Base-by-base conservation (phyloP, 2,113 vertebrate species). In the Hippolais icterina region DNA sequence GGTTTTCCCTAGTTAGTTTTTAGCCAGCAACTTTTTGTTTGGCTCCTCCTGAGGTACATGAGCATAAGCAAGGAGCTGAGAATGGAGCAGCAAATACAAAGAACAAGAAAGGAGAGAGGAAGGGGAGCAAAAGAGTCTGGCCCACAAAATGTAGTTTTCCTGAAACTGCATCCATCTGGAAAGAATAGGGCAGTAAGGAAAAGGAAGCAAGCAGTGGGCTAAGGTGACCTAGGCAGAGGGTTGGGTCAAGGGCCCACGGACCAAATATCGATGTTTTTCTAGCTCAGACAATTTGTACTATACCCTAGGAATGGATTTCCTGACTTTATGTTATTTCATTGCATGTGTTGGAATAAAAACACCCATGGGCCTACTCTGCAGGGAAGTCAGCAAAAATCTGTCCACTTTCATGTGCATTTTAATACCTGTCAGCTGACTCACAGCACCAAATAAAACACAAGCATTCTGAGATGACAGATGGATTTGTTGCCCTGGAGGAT, bases 391-490 rank as follows among this genome's bases (percentile, higher is more conserved):
- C 71, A 86, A 86, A 93, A 94, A 94, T 85, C 94, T 80, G 75
- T 93, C 96, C 86, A 74, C 88, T 74, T 90, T 52, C 31, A 78
- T 81, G 94, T 81, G 92, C 76, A 92, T 95, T 96, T 96, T 95
- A 96, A 95, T 95, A 93, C 85, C 85, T 92, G 76, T 95, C 94
- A 93, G 83, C 90, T 95, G 96, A 95, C 79, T 92, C 12, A 2
- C 52, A 94, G 90, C 79, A 92, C 76, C 96, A 92, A 97, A 97
- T 96, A 94, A 97, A 95, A 95, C 79, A 90, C 85, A 92, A 78
- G 79, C 88, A 78, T 71, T 96, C 82, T 8, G 72, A 18, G 1
- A 89, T 97, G 96, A 96, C 94, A 96, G 90, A 95, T 97, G 94
- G 90, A 95, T 97, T 97, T 96, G 96, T 95, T 81, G 80, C 85